These are phyloP conservation scores for Ectropis crepuscularia DNA, from an alignment of 2,888 invertebrate species.

Conservation along the genomic window DNA sequence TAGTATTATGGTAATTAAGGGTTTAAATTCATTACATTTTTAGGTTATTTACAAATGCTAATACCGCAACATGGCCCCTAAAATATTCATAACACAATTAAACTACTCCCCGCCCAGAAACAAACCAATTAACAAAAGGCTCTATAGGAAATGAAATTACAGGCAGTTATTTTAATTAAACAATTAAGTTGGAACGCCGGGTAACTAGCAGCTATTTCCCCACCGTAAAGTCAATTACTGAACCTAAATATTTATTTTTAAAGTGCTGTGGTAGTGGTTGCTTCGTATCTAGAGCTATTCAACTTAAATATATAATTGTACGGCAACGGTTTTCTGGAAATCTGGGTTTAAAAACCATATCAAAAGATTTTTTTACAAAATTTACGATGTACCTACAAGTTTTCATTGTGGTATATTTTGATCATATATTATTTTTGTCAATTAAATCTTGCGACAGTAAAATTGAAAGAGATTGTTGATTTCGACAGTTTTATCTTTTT, in stretches of 20 bases:
- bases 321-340: no score
- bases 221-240: conserved; percentile 19
- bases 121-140: conserved; percentile 20
- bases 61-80: not conserved
- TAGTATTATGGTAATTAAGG: no score
- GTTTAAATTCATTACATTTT: no score
- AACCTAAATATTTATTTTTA: conserved; percentile 27
- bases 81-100: conserved; percentile 9
- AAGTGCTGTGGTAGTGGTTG: conserved; percentile 6
- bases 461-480: no score
- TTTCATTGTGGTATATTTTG: no score
- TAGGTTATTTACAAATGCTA: no score
- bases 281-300: not conserved
- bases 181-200: conserved; percentile 26
- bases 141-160: conserved; percentile 27
- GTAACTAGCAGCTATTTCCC: conserved; percentile 25
- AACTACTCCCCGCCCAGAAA: conserved; percentile 8
- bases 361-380: no score
- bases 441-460: no score
- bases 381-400: no score
- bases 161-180: conserved; percentile 32
- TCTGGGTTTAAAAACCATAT: no score
- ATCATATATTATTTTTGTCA: no score
- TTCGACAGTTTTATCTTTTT: no score
- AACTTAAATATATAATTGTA: not conserved